Evolutionary conservation across 2,113 vertebrate species (phyloP).

Genomic region (Arenaria interpres): DNA sequence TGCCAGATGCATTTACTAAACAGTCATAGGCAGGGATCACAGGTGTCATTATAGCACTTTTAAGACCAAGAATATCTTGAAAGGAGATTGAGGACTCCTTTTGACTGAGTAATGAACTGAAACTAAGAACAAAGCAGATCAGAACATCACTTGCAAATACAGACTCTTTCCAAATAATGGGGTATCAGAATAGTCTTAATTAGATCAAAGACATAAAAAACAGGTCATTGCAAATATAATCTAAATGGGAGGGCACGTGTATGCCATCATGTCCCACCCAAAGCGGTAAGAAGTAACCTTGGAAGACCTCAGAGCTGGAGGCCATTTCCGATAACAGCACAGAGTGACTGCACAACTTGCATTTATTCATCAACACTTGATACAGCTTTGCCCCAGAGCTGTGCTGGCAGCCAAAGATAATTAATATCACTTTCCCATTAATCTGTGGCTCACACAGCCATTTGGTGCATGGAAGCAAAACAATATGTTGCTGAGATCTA

Average conservation of each 20-base stretch:
- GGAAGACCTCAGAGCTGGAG: neutral
- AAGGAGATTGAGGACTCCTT: neutral
- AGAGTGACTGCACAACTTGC: accelerated
- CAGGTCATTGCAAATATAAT: neutral
- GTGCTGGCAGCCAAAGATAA: neutral
- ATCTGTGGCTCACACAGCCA: neutral
- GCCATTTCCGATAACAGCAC: neutral
- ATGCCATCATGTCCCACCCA: neutral
- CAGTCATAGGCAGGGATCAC: neutral
- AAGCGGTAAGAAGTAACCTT: neutral
- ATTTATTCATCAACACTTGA: neutral
- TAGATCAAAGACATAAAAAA: neutral
- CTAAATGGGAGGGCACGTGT: neutral
- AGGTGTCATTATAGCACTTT: neutral
- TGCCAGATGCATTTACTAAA: neutral
- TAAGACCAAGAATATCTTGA: neutral
- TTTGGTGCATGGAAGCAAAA: neutral
- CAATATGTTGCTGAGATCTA: neutral
- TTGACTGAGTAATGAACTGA: neutral
- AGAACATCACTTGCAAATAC: neutral
- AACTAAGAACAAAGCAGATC: neutral
- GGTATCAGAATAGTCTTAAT: neutral
- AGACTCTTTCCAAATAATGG: neutral
- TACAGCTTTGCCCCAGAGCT: neutral
- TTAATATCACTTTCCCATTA: neutral